These are phyloP conservation scores for Polyodon spathula DNA, from an alignment of 2,113 vertebrate genomes.

Conservation along the genomic window DNA sequence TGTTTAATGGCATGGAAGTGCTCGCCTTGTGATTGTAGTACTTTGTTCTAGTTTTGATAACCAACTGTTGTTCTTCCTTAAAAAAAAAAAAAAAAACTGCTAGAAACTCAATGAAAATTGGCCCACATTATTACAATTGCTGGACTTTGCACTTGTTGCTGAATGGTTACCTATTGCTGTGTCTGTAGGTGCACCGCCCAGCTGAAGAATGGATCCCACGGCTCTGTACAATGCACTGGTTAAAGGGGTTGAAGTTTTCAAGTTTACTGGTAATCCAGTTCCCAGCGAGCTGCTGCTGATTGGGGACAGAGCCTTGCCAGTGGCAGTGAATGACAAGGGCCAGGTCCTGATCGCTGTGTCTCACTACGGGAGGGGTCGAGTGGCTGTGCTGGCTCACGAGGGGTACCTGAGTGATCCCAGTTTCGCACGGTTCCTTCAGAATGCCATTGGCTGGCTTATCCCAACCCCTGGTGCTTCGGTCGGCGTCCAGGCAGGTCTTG, in stretches of 20 bases:
- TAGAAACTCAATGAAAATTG: no score
- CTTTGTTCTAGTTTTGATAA: no score
- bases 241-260: constrained; percentile 39
- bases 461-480: constrained; percentile 29
- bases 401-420: constrained; percentile 41
- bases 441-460: constrained; percentile 52
- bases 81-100: no score
- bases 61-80: no score
- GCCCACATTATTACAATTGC: no score
- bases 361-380: constrained; percentile 48
- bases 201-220: constrained; percentile 32
- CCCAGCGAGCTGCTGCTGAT: constrained; percentile 54
- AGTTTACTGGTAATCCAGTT: constrained; percentile 41
- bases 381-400: constrained; percentile 53
- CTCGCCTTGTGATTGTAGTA: no score
- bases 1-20: no score
- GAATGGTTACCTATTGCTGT: no score
- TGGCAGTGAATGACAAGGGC: constrained; percentile 46
- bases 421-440: constrained; percentile 47
- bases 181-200: no score
- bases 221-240: constrained; percentile 44
- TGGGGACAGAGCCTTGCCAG: constrained; percentile 45
- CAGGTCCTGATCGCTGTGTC: constrained; percentile 53
- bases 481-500: constrained; percentile 35
- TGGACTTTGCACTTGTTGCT: no score